Evolutionary conservation across 2,797 vertebrate species (phyloP).

Genomic region (Diceros bicornis): DNA sequence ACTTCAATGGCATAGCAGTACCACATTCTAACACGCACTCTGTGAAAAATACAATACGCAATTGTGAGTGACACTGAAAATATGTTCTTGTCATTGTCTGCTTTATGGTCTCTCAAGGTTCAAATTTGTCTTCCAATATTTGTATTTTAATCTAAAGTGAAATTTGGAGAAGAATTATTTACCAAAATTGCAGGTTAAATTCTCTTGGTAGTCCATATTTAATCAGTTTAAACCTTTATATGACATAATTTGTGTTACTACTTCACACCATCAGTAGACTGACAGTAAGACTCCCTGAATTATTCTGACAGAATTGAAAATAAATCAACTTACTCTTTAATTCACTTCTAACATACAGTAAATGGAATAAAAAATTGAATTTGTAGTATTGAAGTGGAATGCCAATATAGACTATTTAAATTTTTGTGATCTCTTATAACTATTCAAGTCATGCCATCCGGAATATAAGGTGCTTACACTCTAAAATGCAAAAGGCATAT

Average conservation of each 20-base stretch:
- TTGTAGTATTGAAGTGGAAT: conserved; percentile 3
- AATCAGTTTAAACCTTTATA: conserved; percentile 33
- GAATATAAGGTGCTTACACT: neutral
- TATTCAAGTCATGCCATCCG: neutral
- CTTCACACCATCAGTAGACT: neutral
- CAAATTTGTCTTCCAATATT: conserved; percentile 5
- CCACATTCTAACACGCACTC: neutral
- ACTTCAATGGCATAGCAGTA: neutral
- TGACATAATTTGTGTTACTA: neutral
- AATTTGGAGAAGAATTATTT: conserved; percentile 55
- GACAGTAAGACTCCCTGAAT: conserved; percentile 44
- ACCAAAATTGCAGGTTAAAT: conserved; percentile 45
- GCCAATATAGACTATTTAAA: neutral
- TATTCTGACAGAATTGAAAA: conserved; percentile 58
- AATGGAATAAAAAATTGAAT: conserved; percentile 3
- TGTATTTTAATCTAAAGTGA: conserved; percentile 53
- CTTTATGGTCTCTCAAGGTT: neutral
- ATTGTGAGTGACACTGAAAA: neutral
- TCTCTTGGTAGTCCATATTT: conserved; percentile 36
- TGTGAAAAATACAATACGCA: neutral
- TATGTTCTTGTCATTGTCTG: conserved; percentile 22
- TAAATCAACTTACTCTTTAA: conserved; percentile 48
- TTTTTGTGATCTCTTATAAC: conserved; percentile 26
- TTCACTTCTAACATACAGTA: conserved; percentile 50
- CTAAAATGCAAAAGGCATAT: neutral